These are phyloP conservation scores for Oreochromis grahami DNA, from an alignment of 2,797 vertebrate genomes.

Conservation along the genomic window DNA sequence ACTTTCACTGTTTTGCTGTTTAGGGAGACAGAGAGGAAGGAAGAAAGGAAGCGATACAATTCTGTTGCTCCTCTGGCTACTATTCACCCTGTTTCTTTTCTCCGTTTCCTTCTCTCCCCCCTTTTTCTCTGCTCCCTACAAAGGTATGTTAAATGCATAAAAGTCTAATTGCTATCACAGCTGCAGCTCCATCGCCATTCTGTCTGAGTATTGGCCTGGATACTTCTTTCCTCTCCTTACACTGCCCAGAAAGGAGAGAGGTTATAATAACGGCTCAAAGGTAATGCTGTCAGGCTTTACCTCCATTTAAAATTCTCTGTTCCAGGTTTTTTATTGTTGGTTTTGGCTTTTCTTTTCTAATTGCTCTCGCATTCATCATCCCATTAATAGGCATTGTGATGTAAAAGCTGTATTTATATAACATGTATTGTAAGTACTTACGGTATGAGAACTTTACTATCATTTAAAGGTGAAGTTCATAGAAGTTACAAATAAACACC, in stretches of 20 bases:
- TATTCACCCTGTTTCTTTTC: conserved; percentile 19
- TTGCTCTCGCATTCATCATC: not conserved
- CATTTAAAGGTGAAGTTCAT: not conserved
- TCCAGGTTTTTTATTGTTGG: not conserved
- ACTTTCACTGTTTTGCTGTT: conserved; percentile 51
- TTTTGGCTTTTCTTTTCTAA: not conserved
- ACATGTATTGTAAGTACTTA: not conserved
- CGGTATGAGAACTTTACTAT: not conserved
- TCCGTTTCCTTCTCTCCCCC: conserved; percentile 30
- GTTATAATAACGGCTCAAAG: conserved; percentile 4
- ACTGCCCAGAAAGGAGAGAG: conserved; percentile 8
- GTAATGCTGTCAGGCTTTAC: not conserved
- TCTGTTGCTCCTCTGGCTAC: conserved; percentile 59
- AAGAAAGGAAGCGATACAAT: conserved; percentile 49
- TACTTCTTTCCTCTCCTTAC: conserved; percentile 13
- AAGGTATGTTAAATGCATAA: conserved; percentile 71
- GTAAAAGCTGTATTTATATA: not conserved
- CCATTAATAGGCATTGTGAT: not conserved
- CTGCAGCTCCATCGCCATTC: conserved; percentile 44
- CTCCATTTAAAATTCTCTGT: not conserved
- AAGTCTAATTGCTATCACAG: conserved; percentile 68
- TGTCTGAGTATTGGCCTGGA: conserved; percentile 20
- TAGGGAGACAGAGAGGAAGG: conserved; percentile 45
- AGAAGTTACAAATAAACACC: not conserved
- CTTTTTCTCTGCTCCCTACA: conserved; percentile 24